phyloP scores from a whole-genome alignment of 2,888 invertebrate genomes.

The Allophyes oxyacanthae region DNA sequence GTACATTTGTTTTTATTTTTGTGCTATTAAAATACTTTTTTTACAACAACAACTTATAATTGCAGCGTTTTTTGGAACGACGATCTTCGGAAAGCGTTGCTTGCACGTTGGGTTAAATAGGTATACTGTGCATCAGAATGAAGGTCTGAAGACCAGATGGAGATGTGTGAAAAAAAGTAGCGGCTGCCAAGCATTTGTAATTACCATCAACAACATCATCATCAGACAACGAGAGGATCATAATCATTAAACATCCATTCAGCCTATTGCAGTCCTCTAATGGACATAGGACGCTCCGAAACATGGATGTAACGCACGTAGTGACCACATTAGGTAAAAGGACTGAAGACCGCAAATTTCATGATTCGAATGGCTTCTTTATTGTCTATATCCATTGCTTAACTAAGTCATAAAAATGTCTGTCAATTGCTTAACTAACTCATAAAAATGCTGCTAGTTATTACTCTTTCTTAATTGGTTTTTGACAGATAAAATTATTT shows the following conservation, averaged over 20 bases:
- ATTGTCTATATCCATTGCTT: too few species aligned
- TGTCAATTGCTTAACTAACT: too few species aligned
- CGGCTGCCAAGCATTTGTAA: conserved; percentile 73
- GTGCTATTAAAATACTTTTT: not conserved
- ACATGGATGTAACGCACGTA: not conserved
- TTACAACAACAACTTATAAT: conserved; percentile 19
- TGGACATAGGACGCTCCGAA: not conserved
- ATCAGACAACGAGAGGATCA: conserved; percentile 64
- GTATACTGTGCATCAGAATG: conserved; percentile 79
- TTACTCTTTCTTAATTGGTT: too few species aligned
- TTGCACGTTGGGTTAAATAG: conserved; percentile 69
- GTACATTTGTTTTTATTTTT: not conserved
- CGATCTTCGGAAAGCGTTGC: conserved; percentile 74
- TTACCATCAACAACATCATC: conserved; percentile 69
- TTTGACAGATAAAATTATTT: too few species aligned
- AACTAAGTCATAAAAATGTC: too few species aligned
- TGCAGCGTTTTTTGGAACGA: conserved; percentile 74
- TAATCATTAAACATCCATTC: conserved; percentile 58
- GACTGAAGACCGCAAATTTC: too few species aligned
- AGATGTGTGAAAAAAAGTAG: conserved; percentile 69
- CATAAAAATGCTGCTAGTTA: too few species aligned
- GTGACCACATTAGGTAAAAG: too few species aligned
- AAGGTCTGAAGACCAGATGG: conserved; percentile 76
- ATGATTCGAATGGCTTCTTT: too few species aligned
- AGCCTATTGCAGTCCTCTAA: not conserved